Base-by-base conservation (phyloP, 2,113 vertebrate genomes). In the Zosterops japonicus region DNA sequence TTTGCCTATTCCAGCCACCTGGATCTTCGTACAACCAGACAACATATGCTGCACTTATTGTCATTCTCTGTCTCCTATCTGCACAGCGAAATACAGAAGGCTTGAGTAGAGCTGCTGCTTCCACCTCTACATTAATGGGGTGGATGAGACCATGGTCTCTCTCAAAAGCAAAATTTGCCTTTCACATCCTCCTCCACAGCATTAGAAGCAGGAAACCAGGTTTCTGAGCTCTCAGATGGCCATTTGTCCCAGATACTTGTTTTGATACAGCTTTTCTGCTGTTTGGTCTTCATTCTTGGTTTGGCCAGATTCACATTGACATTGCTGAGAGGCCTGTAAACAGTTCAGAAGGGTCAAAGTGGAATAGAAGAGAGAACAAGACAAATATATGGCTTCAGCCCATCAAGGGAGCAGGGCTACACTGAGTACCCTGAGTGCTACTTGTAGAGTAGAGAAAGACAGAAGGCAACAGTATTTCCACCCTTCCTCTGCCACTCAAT, bases 121-220 rank as follows among this genome's bases (percentile, higher is more conserved):
- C 39, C 0, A 0, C 13, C 21, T 42, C 41, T 27, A 7, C 14
- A 14, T 33, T 68, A 23, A 55, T 22, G 29, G 72, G 19, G 59
- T 27, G 19, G 39, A 35, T 76, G 41, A 83, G 20, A 55, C 24
- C 27, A 68, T 1, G 53, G 31, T 3, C 25, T 71, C 31, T 39
- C 42, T 46, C 25, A 83, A 44, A 71, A 80, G 29, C 12, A 46
- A 55, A 36, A 88, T 25, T 39, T 67, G 22, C 22, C 27, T 85
- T 71, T 78, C 12, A 56, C 14, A 50, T 31, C n/a, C 50, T 65
- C 12, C 27, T 27, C 33, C 53, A 36, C 8, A 25, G 15, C 65
- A 61, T 41, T 19, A 44, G 31, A 79, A 89, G 35, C 12, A 42
- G 44, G 18, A 86, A 63, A 16, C 6, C 9, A 12, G 41, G 9